Evolutionary conservation across 64 coral and sea anemone genomes (phyloP).

Genomic region (Porites australiensis): DNA sequence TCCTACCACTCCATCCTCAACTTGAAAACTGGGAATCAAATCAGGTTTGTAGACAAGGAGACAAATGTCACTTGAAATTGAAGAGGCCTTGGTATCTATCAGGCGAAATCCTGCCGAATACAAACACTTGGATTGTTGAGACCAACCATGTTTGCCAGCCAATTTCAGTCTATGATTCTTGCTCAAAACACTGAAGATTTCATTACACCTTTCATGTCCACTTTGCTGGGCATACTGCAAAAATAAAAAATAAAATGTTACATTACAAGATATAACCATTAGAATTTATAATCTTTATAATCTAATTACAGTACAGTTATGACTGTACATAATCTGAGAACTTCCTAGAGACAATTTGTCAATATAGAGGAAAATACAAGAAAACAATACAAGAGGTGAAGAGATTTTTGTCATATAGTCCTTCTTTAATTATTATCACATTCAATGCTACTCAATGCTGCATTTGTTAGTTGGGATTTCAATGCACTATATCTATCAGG

Average conservation of each 20-base stretch:
- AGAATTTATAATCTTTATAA: background rate
- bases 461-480: no score
- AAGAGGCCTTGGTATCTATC: conserved; percentile 2
- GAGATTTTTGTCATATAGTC: no score
- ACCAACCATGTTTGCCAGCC: background rate
- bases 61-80: background rate
- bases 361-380: no score
- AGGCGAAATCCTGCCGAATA: conserved; percentile 9
- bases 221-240: background rate
- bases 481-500: no score
- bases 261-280: no score
- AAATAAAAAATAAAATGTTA: background rate
- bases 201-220: background rate
- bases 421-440: no score
- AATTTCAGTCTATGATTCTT: background rate
- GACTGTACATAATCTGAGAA: no score
- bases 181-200: background rate
- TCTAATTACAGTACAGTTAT: no score
- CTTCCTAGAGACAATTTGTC: no score
- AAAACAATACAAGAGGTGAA: no score
- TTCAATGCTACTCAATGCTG: no score
- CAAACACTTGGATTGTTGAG: background rate
- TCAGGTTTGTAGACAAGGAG: conserved; percentile 2
- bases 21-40: conserved; percentile 19
- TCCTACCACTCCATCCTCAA: conserved; percentile 4